Base-by-base conservation (phyloP, 2,113 vertebrate species). In the Tyrannus savana region DNA sequence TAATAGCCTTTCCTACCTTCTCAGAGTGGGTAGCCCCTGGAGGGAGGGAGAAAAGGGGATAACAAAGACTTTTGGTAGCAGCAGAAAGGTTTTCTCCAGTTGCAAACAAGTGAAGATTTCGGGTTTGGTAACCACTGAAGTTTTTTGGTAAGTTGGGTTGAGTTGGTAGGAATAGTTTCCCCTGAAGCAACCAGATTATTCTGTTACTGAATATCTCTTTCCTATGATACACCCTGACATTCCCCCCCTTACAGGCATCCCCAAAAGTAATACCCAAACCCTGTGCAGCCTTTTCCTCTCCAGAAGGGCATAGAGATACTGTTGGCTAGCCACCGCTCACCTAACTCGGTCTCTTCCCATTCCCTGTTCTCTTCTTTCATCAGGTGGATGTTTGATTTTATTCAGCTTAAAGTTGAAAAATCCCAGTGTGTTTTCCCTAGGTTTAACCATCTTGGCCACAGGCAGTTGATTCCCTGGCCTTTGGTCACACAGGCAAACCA, bases 291-390 rank as follows among this genome's bases (percentile, higher is more conserved):
- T 52, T 52, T 52, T 52, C 50, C 14, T 52, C 50, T 52, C 50
- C 50, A 52, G 50, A 52, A 52, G 23, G 50, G 15, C 50, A 28
- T 27, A 52, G 50, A 52, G 50, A 52, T 52, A 52, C 17, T 44
- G 50, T 52, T 52, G 50, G 25, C 2, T 0, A 28, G 22, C 15
- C 19, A 31, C 55, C 3, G 2, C 19, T 55, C 52, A 3, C 4
- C 9, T 31, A 23, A 35, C 27, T 12, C 7, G 8, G 37, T 42
- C 17, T n/a, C 18, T 39, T 21, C 44, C 50, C 68, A 80, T 92
- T 93, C 44, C 50, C 28, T 5, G 66, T 90, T 84, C 79, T 96
- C 83, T 95, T 94, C 95, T 94, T 78, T 88, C 95, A 93, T 85
- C 94, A 15, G 59, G 95, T 96, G 96, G 96, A 66, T 49, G 1